Conservation (phyloP, 2,113 vertebrate species). For the Semnornis frantzii region DNA sequence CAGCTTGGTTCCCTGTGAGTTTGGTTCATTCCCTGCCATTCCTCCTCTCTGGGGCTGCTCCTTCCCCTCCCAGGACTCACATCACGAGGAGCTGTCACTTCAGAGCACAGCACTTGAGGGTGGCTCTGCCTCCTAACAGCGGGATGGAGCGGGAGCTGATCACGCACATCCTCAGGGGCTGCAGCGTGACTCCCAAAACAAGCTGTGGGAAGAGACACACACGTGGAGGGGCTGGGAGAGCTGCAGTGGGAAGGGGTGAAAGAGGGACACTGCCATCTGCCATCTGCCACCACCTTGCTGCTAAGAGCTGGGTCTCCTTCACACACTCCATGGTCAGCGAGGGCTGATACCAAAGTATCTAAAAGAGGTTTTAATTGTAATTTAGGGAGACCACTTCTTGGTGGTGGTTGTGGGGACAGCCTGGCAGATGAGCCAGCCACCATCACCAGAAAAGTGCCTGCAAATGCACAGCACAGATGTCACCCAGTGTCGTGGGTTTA, state of each 20-base stretch:
- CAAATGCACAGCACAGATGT: fast-evolving
- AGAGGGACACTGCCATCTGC: background rate
- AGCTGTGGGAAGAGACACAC: background rate
- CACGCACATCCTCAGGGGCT: background rate
- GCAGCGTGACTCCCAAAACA: background rate
- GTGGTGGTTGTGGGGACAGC: background rate
- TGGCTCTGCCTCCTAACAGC: background rate
- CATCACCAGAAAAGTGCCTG: background rate
- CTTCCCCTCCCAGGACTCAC: background rate
- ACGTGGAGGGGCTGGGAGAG: fast-evolving
- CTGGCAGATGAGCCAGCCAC: background rate
- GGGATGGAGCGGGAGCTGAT: background rate
- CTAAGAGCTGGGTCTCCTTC: background rate
- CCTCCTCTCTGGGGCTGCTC: background rate
- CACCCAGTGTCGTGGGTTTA: too few species aligned
- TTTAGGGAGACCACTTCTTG: background rate
- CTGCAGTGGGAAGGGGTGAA: fast-evolving
- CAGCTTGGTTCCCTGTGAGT: fast-evolving
- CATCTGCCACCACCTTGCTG: background rate
- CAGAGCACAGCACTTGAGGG: background rate
- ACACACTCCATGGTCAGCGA: fast-evolving
- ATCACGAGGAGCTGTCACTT: conserved; percentile 38
- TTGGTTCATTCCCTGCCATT: background rate
- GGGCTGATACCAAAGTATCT: background rate
- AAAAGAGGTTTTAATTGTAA: background rate